phyloP scores from a whole-genome alignment of 2,888 invertebrate species.

The Tolmerus cingulatus region DNA sequence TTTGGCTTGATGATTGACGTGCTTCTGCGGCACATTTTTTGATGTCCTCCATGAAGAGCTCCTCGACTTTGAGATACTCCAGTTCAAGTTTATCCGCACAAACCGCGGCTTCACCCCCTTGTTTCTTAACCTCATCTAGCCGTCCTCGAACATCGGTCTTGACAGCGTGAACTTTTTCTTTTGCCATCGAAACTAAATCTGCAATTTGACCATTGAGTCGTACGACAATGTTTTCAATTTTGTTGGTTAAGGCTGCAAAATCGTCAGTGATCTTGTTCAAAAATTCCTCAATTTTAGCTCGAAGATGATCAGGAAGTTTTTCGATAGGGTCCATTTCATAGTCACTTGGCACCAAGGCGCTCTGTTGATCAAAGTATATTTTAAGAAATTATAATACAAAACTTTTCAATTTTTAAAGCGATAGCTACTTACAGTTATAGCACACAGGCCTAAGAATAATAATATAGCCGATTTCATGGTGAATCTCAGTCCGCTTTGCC shows the following conservation, averaged over 20 bases:
- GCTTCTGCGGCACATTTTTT: not conserved
- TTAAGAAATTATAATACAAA: not conserved
- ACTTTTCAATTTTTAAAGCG: not conserved
- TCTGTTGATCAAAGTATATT: not conserved
- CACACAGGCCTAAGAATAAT: slow-evolving; percentile 41
- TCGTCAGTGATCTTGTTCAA: not conserved
- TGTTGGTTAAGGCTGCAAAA: not conserved
- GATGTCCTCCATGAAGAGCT: not conserved
- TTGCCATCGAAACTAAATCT: not conserved
- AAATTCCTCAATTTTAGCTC: not conserved
- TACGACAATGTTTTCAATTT: not conserved
- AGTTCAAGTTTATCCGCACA: not conserved
- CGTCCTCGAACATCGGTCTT: not conserved
- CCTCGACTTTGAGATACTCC: not conserved
- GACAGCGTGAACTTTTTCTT: not conserved
- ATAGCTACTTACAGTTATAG: slow-evolving; percentile 38
- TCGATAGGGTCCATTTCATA: not conserved
- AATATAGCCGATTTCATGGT: slow-evolving; percentile 45
- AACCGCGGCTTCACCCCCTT: not conserved
- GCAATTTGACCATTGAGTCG: not conserved
- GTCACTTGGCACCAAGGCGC: not conserved
- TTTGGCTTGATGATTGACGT: not conserved
- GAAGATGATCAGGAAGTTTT: not conserved
- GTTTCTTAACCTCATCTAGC: not conserved
- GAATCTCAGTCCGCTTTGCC: not conserved